Evolutionary conservation across 2,888 invertebrate species (phyloP), one percentile per base, ranked within the genome.

Genomic region (Brachypalpus laphriformis): DNA sequence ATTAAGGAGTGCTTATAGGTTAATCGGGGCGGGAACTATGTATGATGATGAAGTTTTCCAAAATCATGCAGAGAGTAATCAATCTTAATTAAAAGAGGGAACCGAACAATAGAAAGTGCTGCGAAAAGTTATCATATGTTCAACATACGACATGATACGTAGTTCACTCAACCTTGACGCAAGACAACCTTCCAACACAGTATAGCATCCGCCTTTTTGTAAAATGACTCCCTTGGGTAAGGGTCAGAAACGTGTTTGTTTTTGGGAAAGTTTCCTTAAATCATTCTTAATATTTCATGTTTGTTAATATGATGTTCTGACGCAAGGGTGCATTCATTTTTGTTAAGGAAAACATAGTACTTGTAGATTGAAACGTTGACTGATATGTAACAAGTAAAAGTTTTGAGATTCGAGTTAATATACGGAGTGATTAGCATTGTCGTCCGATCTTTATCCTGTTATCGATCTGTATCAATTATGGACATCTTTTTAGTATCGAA

Each of bases 141-240:
- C 37, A 31, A 9, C 20, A 31, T 34, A 54, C 2, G 59, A 57
- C 61, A 54, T 40, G 65, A 77, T 37, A 34, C 40, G 63, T 37
- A 71, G 70, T 65, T 80, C 74, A 83, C 51, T 70, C 74, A 83
- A 80, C 83, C 83, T 80, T 78, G 57, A 57, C 68, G 80, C 66
- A 56, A 54, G 66, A 66, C 16, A 61, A 20, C 59, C 59, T 68
- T 51, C 16, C 49, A 20, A n/a, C 25, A 22, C 28, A 40, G 45
- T 40, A 31, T 57, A 34, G 14, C 45, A 22, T 45, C 22, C 68
- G 70, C 68, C 66, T 61, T 63, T 68, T 61, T 34, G 34, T 11
- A 22, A 47, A 68, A 68, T 68, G 22, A 70, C 40, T 47, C 75
- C 68, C 68, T 47, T n/a, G 61, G 61, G 72, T 56, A 45, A 81